Percentiles rank a stretch among this genome's conserved stretches.
Conservation (phyloP, 2,113 vertebrate genomes). For the Ophthalmolycus amberensis region DNA sequence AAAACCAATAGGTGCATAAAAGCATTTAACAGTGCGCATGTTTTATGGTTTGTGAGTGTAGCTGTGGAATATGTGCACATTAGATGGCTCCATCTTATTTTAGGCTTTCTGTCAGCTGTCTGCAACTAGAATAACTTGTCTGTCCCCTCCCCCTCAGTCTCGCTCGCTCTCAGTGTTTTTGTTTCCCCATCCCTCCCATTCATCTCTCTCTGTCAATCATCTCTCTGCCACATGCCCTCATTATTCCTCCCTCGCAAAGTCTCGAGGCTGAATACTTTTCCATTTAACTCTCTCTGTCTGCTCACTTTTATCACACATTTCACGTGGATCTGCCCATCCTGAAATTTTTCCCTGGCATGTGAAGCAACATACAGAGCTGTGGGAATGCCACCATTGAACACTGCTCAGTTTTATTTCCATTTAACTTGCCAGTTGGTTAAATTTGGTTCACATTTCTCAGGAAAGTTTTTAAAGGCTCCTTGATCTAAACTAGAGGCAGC, state of each 20-base stretch:
- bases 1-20: slow-evolving; percentile 38
- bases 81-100: slow-evolving; percentile 75
- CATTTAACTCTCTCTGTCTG: slow-evolving; percentile 4
- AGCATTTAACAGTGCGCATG: slow-evolving; percentile 25
- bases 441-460: slow-evolving; percentile 23
- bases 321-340: slow-evolving; percentile 29
- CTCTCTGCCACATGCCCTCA: slow-evolving; percentile 36
- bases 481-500: too few relatives aligned
- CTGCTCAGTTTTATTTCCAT: slow-evolving; percentile 30
- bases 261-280: slow-evolving; percentile 23
- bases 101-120: slow-evolving; percentile 80
- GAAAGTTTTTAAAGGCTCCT: slow-evolving; percentile 23
- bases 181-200: slow-evolving; percentile 30
- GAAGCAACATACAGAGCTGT: not conserved
- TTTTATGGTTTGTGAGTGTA: slow-evolving; percentile 75
- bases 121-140: slow-evolving; percentile 82
- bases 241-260: slow-evolving; percentile 11
- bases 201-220: slow-evolving; percentile 50
- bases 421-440: slow-evolving; percentile 19
- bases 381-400: not conserved
- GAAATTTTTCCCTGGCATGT: slow-evolving; percentile 18
- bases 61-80: slow-evolving; percentile 63
- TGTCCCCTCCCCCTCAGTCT: slow-evolving; percentile 49
- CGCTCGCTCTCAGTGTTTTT: slow-evolving; percentile 53
- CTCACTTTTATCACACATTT: slow-evolving; percentile 27